These are phyloP conservation scores for Anthophora plumipes DNA, from an alignment of 2,888 invertebrate species.

Conservation along the genomic window DNA sequence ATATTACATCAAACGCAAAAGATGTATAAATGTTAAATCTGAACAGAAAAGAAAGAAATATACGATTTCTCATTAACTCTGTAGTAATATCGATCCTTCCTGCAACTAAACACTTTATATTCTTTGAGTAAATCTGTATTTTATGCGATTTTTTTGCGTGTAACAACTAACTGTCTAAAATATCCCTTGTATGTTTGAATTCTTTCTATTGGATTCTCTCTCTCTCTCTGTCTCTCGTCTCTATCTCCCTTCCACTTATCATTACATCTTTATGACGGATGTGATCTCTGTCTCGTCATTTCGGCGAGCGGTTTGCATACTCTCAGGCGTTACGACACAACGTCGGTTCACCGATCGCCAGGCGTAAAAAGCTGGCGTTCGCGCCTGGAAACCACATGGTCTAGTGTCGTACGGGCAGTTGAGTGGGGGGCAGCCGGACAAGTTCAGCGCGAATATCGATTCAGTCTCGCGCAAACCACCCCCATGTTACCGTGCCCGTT, in stretches of 20 bases:
- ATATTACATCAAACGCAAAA: slow-evolving; percentile 69
- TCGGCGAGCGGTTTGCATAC: slow-evolving; percentile 42
- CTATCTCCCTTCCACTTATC: neutral
- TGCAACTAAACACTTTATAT: neutral
- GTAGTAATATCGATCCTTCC: slow-evolving; percentile 31
- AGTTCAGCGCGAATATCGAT: slow-evolving; percentile 79
- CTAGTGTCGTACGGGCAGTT: slow-evolving; percentile 4
- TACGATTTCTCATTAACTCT: slow-evolving; percentile 70
- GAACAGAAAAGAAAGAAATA: slow-evolving; percentile 71
- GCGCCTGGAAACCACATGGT: slow-evolving; percentile 62
- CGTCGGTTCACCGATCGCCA: slow-evolving; percentile 50
- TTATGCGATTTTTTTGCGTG: neutral
- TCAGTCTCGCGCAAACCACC: slow-evolving; percentile 81
- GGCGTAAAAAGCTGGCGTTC: slow-evolving; percentile 46
- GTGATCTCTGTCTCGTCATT: neutral
- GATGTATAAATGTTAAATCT: slow-evolving; percentile 77
- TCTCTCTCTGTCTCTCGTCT: no score
- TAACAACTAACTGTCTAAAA: neutral
- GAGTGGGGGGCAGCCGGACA: slow-evolving; percentile 72
- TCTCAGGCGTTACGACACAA: slow-evolving; percentile 29
- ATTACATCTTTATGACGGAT: neutral
- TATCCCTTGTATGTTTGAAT: neutral
- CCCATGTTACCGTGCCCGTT: slow-evolving; percentile 71
- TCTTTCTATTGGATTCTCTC: neutral
- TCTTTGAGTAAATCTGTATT: neutral